Evolutionary conservation across 2,113 vertebrate genomes (phyloP).

Genomic region (Paracyprichromis sp.): DNA sequence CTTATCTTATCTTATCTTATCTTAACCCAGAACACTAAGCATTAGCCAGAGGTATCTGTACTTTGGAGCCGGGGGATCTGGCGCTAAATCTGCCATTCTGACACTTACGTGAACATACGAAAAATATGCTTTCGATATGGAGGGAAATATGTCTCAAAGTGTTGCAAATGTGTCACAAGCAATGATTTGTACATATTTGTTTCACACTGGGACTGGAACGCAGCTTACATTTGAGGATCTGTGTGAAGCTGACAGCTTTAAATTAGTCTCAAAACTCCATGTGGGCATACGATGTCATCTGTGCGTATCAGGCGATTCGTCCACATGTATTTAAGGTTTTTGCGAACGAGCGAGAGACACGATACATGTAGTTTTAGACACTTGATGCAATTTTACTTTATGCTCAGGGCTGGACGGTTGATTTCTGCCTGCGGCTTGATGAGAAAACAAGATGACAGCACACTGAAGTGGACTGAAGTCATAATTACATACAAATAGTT

Average conservation of each 20-base stretch:
- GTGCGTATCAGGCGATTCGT: fast-evolving
- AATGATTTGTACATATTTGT: not conserved
- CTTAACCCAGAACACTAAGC: fast-evolving
- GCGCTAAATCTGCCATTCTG: not conserved
- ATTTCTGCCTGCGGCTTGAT: not conserved
- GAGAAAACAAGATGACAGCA: not conserved
- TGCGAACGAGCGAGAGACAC: fast-evolving
- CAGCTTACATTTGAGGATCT: not conserved
- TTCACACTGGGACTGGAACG: not conserved
- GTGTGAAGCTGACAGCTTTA: not conserved
- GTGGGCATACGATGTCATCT: fast-evolving
- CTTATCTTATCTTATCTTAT: not conserved
- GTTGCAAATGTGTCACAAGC: not conserved
- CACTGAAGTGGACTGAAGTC: not conserved
- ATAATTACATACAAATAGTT: not conserved
- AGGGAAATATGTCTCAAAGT: not conserved
- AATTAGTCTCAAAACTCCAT: not conserved
- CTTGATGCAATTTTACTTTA: not conserved
- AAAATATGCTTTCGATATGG: not conserved
- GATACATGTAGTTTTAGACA: not conserved
- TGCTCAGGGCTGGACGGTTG: not conserved
- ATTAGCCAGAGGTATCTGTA: not conserved
- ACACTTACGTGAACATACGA: fast-evolving
- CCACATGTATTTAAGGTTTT: not conserved
- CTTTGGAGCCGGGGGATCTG: fast-evolving